Conservation (phyloP, 1,140 invertebrate genomes). For the Trachymyrmex septentrionalis region DNA sequence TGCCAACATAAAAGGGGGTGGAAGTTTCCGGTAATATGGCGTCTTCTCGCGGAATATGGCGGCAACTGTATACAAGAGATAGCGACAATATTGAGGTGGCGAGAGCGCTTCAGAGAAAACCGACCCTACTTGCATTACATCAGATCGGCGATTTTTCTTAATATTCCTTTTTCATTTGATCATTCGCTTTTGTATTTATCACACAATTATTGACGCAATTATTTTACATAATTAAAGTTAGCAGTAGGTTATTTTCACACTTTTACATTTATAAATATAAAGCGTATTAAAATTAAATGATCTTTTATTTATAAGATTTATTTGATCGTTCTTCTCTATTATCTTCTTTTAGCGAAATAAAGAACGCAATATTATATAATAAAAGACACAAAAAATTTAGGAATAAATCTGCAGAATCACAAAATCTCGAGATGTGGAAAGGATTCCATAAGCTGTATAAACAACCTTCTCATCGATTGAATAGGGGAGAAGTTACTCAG, state of each 20-base stretch:
- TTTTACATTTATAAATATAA: not conserved
- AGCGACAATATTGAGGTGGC: slow-evolving; percentile 83
- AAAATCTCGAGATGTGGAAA: not conserved
- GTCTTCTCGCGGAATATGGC: slow-evolving; percentile 83
- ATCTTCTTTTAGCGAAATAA: not conserved
- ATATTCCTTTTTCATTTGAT: slow-evolving; percentile 9
- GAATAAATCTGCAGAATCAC: not conserved
- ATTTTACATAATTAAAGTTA: not conserved
- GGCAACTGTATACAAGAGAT: slow-evolving; percentile 85
- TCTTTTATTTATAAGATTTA: not conserved
- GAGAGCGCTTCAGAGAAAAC: slow-evolving; percentile 59
- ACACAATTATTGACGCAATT: not conserved
- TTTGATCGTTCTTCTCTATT: not conserved
- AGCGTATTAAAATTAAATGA: not conserved
- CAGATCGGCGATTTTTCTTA: slow-evolving; percentile 32
- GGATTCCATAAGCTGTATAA: slow-evolving; percentile 18
- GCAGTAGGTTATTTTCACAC: not conserved
- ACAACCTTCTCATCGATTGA: slow-evolving; percentile 9
- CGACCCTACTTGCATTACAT: slow-evolving; percentile 50
- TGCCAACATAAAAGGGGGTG: slow-evolving; percentile 79
- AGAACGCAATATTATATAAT: not conserved
- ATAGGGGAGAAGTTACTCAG: not conserved
- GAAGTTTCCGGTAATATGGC: slow-evolving; percentile 84
- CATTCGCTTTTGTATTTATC: not conserved
- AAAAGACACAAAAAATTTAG: not conserved